Percentiles rank a stretch among this genome's conserved stretches.
phyloP scores from a whole-genome alignment of 92 coral and sea anemone species.

The Parazoanthus swiftii region DNA sequence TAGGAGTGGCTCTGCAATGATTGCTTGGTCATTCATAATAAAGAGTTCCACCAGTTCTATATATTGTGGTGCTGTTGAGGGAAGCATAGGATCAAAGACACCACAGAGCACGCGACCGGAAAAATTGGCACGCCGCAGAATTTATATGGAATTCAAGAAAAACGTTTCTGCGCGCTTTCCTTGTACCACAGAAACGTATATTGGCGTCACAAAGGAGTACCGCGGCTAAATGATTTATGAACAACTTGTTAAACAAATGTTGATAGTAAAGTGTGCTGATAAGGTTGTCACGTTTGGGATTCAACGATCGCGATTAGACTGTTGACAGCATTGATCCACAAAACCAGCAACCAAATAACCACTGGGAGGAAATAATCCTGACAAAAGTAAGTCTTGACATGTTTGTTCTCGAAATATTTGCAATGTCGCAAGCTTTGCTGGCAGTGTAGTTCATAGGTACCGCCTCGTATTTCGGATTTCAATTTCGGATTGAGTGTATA shows the following conservation, averaged over 20 bases:
- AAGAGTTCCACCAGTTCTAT: neutral
- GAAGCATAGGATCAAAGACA: neutral
- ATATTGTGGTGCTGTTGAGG: neutral
- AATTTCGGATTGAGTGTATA: neutral
- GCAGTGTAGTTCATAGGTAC: neutral
- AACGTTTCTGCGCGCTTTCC: too few relatives aligned
- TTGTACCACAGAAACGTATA: neutral
- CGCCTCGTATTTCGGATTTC: too few relatives aligned
- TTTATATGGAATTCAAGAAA: neutral
- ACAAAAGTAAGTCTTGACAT: neutral
- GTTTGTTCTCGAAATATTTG: neutral
- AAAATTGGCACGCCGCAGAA: neutral
- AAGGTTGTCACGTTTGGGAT: neutral
- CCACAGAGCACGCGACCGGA: neutral
- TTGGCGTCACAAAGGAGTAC: neutral
- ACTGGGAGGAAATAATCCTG: neutral
- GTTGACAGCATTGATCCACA: neutral
- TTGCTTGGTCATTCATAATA: neutral
- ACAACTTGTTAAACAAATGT: neutral
- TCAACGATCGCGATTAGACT: neutral
- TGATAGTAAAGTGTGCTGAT: neutral
- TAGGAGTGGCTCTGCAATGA: neutral
- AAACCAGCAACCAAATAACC: neutral
- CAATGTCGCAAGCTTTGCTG: neutral
- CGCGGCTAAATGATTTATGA: neutral